These are phyloP conservation scores for Ricordea florida DNA, from an alignment of 92 coral and sea anemone species.

Conservation along the genomic window DNA sequence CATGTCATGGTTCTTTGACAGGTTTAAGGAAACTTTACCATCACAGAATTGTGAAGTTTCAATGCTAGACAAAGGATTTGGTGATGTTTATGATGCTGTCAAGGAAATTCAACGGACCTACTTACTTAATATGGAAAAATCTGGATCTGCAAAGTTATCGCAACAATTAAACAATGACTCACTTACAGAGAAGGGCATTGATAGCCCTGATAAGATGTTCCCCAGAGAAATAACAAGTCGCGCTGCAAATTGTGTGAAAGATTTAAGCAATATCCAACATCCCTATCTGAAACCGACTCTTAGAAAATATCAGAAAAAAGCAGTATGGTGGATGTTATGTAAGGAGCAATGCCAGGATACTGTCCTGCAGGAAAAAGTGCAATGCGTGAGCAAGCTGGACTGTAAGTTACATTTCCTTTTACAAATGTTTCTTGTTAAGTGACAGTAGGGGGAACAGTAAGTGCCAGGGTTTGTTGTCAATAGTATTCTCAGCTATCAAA, in stretches of 20 bases:
- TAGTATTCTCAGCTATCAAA: too few relatives aligned
- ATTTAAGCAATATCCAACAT: slow-evolving; percentile 67
- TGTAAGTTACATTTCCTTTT: not conserved
- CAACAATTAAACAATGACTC: not conserved
- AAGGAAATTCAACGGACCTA: slow-evolving; percentile 45
- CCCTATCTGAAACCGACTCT: slow-evolving; percentile 70
- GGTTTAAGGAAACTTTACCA: not conserved
- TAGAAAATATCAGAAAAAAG: slow-evolving; percentile 83
- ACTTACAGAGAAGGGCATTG: not conserved
- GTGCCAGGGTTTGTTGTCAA: too few relatives aligned
- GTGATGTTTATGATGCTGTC: slow-evolving; percentile 73
- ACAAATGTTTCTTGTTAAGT: too few relatives aligned
- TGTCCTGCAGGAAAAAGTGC: not conserved
- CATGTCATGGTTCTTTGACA: slow-evolving; percentile 70
- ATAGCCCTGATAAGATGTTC: not conserved
- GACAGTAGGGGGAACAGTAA: too few relatives aligned
- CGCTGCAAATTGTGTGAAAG: not conserved
- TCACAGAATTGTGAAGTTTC: not conserved
- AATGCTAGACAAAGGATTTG: slow-evolving; percentile 51
- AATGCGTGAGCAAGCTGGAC: not conserved
- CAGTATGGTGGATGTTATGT: slow-evolving; percentile 90
- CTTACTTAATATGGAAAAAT: not conserved
- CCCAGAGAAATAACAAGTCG: too few relatives aligned
- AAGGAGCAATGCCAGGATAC: slow-evolving; percentile 48
- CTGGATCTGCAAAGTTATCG: not conserved